Percentiles rank a stretch among this genome's conserved stretches.
Conservation (phyloP, 1,140 invertebrate species). For the Brachionus calyciflorus region DNA sequence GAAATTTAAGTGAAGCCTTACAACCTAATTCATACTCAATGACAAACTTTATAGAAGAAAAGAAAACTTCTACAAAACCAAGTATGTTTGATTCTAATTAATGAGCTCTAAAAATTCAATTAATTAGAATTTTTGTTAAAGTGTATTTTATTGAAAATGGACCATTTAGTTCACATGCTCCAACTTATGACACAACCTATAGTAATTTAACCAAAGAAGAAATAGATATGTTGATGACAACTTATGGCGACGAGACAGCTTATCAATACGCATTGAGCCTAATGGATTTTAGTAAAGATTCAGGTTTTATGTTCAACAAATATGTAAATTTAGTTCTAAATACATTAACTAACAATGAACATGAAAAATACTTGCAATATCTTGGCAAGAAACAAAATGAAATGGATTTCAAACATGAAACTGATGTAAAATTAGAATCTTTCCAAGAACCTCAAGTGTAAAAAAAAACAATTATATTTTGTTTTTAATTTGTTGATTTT, state of each 20-base stretch:
- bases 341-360: slow-evolving; percentile 28
- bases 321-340: slow-evolving; percentile 39
- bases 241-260: slow-evolving; percentile 83
- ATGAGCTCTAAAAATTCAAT: too few species aligned
- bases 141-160: slow-evolving; percentile 89
- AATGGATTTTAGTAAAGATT: slow-evolving; percentile 46
- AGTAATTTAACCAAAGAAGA: slow-evolving; percentile 88
- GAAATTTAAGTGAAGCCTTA: slow-evolving; percentile 75
- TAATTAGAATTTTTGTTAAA: too few species aligned
- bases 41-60: slow-evolving; percentile 77
- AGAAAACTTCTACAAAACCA: slow-evolving; percentile 79
- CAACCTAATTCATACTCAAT: slow-evolving; percentile 71
- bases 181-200: slow-evolving; percentile 89
- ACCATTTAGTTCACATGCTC: slow-evolving; percentile 89
- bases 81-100: slow-evolving; percentile 53
- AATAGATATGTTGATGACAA: slow-evolving; percentile 81
- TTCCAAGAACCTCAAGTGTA: background rate
- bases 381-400: background rate
- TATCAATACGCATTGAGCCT: slow-evolving; percentile 78
- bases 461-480: too few species aligned
- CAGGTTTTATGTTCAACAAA: slow-evolving; percentile 7
- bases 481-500: too few species aligned
- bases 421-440: background rate
- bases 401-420: background rate
- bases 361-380: slow-evolving; percentile 42